These are phyloP conservation scores for Acanthurus tractus DNA, from an alignment of 2,797 vertebrate genomes.

Conservation along the genomic window DNA sequence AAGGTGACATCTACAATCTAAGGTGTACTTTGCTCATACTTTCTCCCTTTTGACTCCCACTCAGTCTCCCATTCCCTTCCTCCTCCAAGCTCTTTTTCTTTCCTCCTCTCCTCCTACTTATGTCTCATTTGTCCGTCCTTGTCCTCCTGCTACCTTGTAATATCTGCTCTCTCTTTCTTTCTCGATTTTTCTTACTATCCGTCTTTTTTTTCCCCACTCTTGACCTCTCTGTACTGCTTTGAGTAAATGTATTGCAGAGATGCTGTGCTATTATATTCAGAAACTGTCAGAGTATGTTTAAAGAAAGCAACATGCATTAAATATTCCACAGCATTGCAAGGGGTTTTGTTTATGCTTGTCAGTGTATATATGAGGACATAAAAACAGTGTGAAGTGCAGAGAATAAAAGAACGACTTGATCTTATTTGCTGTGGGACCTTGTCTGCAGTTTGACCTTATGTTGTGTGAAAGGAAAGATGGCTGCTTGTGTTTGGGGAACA, in stretches of 20 bases:
- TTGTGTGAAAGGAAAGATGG: no score
- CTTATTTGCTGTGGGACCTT: not conserved
- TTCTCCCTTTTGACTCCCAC: not conserved
- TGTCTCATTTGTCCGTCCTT: constrained; percentile 25
- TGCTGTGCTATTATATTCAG: constrained; percentile 25
- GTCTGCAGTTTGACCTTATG: constrained; percentile 20
- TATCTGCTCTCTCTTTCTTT: constrained; percentile 24
- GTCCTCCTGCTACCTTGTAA: constrained; percentile 26
- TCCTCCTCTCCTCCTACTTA: not conserved
- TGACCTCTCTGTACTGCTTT: constrained; percentile 36
- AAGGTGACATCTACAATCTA: not conserved
- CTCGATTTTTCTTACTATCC: constrained; percentile 9
- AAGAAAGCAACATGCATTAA: constrained; percentile 15
- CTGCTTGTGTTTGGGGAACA: no score
- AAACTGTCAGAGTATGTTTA: constrained; percentile 10
- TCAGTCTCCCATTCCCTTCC: constrained; percentile 10
- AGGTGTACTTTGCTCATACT: not conserved
- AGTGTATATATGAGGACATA: not conserved
- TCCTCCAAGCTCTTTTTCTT: constrained; percentile 4
- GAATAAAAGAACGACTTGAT: constrained; percentile 6
- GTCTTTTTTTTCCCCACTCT: constrained; percentile 39
- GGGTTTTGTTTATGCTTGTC: constrained; percentile 27
- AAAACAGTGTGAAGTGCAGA: not conserved
- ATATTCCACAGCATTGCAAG: constrained; percentile 6
- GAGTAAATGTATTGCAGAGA: constrained; percentile 47